Conservation (phyloP, 2,797 vertebrate species). For the Chelmon rostratus region DNA sequence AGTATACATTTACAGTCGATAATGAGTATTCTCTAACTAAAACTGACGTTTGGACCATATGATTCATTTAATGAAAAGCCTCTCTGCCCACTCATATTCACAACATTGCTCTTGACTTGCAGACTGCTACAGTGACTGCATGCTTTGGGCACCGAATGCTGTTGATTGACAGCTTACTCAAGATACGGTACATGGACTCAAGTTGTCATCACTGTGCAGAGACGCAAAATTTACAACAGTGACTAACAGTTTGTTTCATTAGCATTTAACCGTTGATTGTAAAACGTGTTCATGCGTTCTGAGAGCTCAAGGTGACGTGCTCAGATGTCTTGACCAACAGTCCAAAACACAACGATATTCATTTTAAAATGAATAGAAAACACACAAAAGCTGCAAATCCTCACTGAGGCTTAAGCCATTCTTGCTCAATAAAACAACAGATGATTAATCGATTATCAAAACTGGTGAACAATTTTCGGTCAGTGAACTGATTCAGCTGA, state of each 20-base stretch:
- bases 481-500: neutral
- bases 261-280: neutral
- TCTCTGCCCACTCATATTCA: neutral
- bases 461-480: neutral
- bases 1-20: slow-evolving; percentile 4
- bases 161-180: slow-evolving; percentile 19
- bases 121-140: neutral
- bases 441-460: neutral
- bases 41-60: slow-evolving; percentile 22
- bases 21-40: slow-evolving; percentile 1
- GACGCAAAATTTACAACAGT: neutral
- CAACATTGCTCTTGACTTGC: neutral
- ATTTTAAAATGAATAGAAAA: neutral
- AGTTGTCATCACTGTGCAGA: neutral
- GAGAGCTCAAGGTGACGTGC: neutral
- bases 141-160: neutral
- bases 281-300: neutral
- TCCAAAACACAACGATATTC: neutral
- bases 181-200: neutral
- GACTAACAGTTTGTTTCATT: neutral
- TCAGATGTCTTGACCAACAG: neutral
- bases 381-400: neutral
- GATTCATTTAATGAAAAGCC: slow-evolving; percentile 19
- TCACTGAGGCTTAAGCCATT: neutral
- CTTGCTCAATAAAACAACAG: neutral